phyloP scores from a whole-genome alignment of 2,888 invertebrate genomes.

The Trissonchulus sp. region DNA sequence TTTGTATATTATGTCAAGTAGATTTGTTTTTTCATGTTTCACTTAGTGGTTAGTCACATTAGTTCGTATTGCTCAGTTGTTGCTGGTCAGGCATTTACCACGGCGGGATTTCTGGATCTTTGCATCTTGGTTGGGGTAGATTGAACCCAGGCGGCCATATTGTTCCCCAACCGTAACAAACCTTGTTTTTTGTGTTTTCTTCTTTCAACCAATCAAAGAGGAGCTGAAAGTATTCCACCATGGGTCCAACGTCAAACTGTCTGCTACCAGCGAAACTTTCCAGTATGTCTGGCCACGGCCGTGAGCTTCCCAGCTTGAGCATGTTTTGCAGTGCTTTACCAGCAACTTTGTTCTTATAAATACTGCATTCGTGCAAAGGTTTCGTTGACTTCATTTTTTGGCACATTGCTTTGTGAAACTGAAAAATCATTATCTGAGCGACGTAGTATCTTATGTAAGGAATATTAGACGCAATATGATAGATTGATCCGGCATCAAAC shows the following conservation, averaged over 20 bases:
- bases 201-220: constrained; percentile 76
- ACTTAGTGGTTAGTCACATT: no score
- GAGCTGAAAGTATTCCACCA: constrained; percentile 79
- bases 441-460: constrained; percentile 57
- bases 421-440: constrained; percentile 20
- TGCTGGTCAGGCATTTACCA: no score
- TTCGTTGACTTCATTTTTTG: constrained; percentile 59
- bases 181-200: not conserved
- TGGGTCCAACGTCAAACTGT: constrained; percentile 69
- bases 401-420: constrained; percentile 27
- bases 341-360: constrained; percentile 59
- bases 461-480: constrained; percentile 81
- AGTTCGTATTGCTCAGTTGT: no score
- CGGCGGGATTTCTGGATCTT: no score
- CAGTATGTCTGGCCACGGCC: constrained; percentile 33
- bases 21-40: no score
- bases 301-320: constrained; percentile 33
- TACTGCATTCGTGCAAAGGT: constrained; percentile 81
- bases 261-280: constrained; percentile 42
- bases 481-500: constrained; percentile 87
- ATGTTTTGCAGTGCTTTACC: constrained; percentile 5
- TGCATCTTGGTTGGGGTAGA: not conserved
- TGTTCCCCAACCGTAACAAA: constrained; percentile 30
- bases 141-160: not conserved
- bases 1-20: no score